These are phyloP conservation scores for Temnothorax rugatulus DNA, from an alignment of 2,888 invertebrate species.

Conservation along the genomic window DNA sequence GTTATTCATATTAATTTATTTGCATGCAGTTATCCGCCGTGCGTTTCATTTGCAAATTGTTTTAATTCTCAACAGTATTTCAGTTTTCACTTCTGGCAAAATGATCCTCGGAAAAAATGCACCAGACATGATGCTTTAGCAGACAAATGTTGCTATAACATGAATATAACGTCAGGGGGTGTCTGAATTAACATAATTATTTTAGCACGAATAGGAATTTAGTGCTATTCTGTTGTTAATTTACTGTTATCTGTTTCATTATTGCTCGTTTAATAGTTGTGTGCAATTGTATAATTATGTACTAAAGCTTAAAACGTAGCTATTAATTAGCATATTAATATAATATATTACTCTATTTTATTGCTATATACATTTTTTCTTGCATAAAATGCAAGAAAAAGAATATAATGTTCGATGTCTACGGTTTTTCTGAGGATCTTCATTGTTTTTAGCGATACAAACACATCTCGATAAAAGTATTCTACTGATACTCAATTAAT, in stretches of 20 bases:
- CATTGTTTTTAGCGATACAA: background rate
- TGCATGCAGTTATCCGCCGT: constrained; percentile 65
- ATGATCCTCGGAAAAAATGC: constrained; percentile 19
- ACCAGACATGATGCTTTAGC: background rate
- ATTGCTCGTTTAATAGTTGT: background rate
- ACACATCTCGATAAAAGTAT: background rate
- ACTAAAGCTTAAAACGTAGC: background rate
- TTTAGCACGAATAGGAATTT: background rate
- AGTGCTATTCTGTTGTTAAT: background rate
- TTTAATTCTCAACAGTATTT: constrained; percentile 24
- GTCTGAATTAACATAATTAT: background rate
- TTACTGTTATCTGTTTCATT: background rate
- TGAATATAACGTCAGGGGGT: background rate
- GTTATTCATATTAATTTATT: constrained; percentile 30
- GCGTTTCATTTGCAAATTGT: constrained; percentile 20
- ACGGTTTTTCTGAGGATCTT: background rate
- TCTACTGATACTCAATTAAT: background rate
- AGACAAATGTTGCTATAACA: background rate
- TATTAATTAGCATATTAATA: background rate
- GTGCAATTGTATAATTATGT: background rate
- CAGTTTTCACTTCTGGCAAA: background rate
- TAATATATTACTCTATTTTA: background rate
- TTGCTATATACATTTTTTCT: background rate
- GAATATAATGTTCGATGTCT: background rate
- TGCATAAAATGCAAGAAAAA: background rate